Evolutionary conservation across 1,140 invertebrate genomes (phyloP), one percentile per base, ranked within the genome.

Genomic region (Hormaphis cornu): DNA sequence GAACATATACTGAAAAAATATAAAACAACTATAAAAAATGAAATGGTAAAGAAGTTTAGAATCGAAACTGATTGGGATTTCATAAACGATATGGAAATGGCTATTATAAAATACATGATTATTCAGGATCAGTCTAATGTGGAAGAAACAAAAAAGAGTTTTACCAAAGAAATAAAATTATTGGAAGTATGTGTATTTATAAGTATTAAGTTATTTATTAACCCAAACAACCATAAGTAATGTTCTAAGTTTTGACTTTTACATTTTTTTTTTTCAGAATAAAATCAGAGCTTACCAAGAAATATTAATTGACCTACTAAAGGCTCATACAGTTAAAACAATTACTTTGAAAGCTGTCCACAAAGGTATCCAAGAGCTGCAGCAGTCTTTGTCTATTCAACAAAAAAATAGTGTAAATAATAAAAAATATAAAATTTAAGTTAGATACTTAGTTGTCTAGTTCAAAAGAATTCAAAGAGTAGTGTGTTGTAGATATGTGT

Each of bases 41-140:
- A 48, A 16, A 66, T 66, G 44, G 35, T 66, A 3, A 66, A 46
- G 8, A 66, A 66, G 24, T 66, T 66, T 22, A 66, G 22, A 50
- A 35, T 66, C 6, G 28, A 48, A 33, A 66, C 28, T 2, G 44
- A 48, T 35, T 58, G 54, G 54, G 40, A 24, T 24, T 58, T 58
- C 24, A 16, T 66, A 33, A 28, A 66, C 1, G 26, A 66, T 24
- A 66, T 66, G 61, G 61, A 66, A 20, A 66, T 66, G 18, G 20
- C 44, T 20, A 48, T 66, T n/a, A 66, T 66, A 1, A 50, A 50
- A 1, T 66, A 35, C 26, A 66, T 66, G 61, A 66, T 66, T 22
- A 35, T 46, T 16, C 26, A 66, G 16, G 28, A 28, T 8, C 48
- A 66, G 3, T 50, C 40, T 0, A 48, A 35, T 16, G 28, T 30